Conservation (phyloP, 2,113 vertebrate genomes). For the Charadrius vociferus region DNA sequence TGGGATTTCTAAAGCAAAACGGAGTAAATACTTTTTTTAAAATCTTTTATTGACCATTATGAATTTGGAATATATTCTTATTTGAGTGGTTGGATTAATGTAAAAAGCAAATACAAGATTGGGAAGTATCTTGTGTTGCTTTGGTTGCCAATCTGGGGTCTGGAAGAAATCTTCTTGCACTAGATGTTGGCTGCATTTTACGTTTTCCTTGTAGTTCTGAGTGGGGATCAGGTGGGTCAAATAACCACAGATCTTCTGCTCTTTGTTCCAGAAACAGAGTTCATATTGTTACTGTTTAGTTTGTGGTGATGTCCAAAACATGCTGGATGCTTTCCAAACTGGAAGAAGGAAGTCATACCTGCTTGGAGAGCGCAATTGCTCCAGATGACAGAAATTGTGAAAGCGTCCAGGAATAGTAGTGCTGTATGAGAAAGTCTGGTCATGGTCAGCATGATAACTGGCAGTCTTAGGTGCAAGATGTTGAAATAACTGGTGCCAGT, state of each 20-base stretch:
- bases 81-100: neutral
- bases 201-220: slow-evolving; percentile 25
- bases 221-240: neutral
- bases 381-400: neutral
- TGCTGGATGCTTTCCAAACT: neutral
- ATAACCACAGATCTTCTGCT: neutral
- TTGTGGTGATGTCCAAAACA: neutral
- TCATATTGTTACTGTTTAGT: neutral
- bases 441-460: neutral
- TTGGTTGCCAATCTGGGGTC: slow-evolving; percentile 18
- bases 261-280: slow-evolving; percentile 19
- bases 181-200: slow-evolving; percentile 2
- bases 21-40: neutral
- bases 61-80: slow-evolving; percentile 11
- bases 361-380: neutral
- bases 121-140: slow-evolving; percentile 20
- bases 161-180: slow-evolving; percentile 47
- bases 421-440: neutral
- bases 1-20: neutral
- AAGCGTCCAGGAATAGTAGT: neutral
- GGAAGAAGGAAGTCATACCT: neutral
- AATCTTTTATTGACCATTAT: neutral
- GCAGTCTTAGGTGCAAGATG: neutral
- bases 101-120: slow-evolving; percentile 32
- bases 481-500: neutral